Percentiles rank a stretch among this genome's conserved stretches.
Evolutionary conservation across 2,113 vertebrate species (phyloP).

Genomic region (Saccopteryx bilineata): DNA sequence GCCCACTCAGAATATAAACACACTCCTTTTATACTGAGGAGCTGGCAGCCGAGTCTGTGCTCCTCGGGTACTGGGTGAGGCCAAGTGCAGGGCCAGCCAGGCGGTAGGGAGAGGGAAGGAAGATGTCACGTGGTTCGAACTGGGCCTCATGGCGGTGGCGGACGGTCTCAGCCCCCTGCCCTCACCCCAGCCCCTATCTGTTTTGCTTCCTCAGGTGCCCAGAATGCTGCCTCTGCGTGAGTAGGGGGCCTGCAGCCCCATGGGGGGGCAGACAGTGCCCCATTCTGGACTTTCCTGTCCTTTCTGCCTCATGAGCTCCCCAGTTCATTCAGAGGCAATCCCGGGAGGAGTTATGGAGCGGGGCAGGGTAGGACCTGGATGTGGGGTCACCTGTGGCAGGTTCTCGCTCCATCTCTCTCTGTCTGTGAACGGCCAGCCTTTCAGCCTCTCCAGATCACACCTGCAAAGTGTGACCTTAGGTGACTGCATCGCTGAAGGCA

Average conservation of each 20-base stretch:
- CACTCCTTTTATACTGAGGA: not conserved
- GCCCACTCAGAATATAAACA: constrained; percentile 51
- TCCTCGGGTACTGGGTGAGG: not conserved
- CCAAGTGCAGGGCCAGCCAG: not conserved
- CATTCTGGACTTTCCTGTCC: not conserved
- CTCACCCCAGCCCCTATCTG: not conserved
- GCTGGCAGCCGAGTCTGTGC: not conserved
- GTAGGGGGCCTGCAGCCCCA: not conserved
- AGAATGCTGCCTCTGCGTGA: not conserved
- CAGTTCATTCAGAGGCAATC: not conserved
- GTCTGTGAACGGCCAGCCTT: not conserved
- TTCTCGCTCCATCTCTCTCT: not conserved
- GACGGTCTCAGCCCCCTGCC: not conserved
- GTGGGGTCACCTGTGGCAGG: not conserved
- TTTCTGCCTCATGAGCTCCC: not conserved
- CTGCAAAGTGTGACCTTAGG: not conserved
- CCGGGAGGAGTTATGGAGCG: not conserved
- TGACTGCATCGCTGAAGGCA: not conserved
- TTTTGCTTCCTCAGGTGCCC: not conserved
- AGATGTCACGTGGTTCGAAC: not conserved
- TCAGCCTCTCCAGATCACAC: not conserved
- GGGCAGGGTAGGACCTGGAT: not conserved
- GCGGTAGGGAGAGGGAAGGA: not conserved
- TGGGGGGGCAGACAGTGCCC: fast-evolving
- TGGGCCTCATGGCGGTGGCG: not conserved